phyloP scores from a whole-genome alignment of 1,140 invertebrate species.

The Lamellibrachia luymesi region DNA sequence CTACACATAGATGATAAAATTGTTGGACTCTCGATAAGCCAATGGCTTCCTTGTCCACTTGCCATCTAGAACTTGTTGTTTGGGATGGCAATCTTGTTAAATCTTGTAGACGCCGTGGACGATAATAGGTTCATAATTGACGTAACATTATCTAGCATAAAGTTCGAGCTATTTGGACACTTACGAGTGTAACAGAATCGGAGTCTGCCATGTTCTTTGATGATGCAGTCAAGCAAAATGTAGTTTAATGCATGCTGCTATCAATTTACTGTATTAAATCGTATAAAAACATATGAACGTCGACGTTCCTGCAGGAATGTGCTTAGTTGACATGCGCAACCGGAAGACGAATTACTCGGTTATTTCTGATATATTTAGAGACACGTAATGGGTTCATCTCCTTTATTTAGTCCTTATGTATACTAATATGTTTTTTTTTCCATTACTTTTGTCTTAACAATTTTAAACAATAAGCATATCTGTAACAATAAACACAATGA shows the following conservation, averaged over 20 bases:
- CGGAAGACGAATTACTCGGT: neutral
- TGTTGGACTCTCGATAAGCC: too few species aligned
- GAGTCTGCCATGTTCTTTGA: conserved; percentile 34
- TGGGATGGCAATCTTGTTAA: neutral
- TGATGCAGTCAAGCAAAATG: neutral
- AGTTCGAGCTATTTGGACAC: conserved; percentile 9
- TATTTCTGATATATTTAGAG: neutral
- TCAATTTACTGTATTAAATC: neutral
- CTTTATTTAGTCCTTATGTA: neutral
- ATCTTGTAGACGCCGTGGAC: neutral
- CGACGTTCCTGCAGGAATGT: neutral
- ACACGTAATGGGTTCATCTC: neutral
- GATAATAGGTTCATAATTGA: neutral
- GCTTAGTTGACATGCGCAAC: neutral
- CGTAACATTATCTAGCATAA: neutral
- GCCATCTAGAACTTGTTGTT: neutral
- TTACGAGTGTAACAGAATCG: conserved; percentile 39
- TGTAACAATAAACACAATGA: neutral
- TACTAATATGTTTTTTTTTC: neutral
- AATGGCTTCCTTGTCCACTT: neutral
- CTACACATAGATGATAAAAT: too few species aligned
- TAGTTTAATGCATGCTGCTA: neutral
- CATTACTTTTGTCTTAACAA: neutral
- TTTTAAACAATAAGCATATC: neutral
- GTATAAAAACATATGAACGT: neutral